Conservation (phyloP, 37 sponge, comb jelly and placozoan genomes). For the Ianthella basta region DNA sequence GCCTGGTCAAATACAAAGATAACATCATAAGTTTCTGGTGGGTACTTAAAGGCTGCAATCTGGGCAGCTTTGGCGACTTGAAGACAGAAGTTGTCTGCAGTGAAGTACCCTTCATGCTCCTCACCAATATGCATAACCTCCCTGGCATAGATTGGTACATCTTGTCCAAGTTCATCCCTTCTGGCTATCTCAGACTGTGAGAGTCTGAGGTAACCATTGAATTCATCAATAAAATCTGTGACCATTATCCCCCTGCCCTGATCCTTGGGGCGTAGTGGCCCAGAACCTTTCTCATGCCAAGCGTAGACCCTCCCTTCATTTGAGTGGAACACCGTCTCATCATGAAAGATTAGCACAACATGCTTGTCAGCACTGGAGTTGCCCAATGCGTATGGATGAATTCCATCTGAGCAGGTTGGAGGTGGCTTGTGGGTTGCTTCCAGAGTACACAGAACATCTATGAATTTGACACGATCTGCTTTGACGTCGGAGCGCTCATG, state of each 20-base stretch:
- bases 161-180: background rate
- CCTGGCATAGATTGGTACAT: background rate
- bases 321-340: background rate
- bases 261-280: background rate
- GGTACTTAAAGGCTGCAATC: constrained; percentile 28
- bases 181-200: background rate
- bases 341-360: background rate
- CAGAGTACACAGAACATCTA: background rate
- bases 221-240: background rate
- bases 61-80: background rate
- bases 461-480: background rate
- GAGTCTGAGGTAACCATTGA: background rate
- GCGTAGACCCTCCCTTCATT: background rate
- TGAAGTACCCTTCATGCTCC: background rate
- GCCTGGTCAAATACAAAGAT: constrained; percentile 38
- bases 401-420: background rate
- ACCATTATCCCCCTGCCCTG: background rate
- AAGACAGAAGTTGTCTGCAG: background rate
- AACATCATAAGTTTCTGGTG: background rate
- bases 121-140: background rate
- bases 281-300: background rate
- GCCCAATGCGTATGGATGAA: background rate
- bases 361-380: background rate
- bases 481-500: background rate
- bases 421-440: background rate